Conservation (phyloP, 2,797 vertebrate genomes). For the Natrix natrix region DNA sequence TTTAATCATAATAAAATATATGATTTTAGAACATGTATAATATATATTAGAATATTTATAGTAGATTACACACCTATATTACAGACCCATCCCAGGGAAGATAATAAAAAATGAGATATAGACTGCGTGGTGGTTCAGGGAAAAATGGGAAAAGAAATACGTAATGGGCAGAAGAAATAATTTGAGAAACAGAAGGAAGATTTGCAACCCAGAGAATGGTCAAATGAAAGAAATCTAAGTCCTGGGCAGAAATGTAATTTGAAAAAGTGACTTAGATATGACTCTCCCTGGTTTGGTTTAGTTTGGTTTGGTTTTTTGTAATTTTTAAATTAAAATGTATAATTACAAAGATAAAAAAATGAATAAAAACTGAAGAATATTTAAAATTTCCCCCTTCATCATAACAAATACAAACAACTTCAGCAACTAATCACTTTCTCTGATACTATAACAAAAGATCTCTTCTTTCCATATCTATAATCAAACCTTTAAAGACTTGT, state of each 20-base stretch:
- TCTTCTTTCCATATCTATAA: background rate
- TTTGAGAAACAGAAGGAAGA: background rate
- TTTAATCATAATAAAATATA: background rate
- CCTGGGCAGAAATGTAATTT: background rate
- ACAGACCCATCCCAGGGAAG: background rate
- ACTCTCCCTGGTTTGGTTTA: background rate
- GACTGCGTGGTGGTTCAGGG: background rate
- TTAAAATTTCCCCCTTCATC: background rate
- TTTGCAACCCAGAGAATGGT: background rate
- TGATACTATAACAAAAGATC: background rate
- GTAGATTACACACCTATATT: background rate
- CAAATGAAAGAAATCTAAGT: background rate
- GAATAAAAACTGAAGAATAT: background rate
- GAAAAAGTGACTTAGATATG: background rate
- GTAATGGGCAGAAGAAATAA: background rate
- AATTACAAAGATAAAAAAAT: background rate
- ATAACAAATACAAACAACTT: background rate
- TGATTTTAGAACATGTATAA: too few species aligned
- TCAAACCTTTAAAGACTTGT: background rate
- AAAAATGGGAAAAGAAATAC: background rate
- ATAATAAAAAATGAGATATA: background rate
- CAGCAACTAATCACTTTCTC: background rate
- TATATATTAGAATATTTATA: too few species aligned
- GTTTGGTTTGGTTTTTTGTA: background rate
- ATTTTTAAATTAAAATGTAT: background rate